These are phyloP conservation scores for Megamerina dolium DNA, from an alignment of 2,888 invertebrate species.

Conservation along the genomic window DNA sequence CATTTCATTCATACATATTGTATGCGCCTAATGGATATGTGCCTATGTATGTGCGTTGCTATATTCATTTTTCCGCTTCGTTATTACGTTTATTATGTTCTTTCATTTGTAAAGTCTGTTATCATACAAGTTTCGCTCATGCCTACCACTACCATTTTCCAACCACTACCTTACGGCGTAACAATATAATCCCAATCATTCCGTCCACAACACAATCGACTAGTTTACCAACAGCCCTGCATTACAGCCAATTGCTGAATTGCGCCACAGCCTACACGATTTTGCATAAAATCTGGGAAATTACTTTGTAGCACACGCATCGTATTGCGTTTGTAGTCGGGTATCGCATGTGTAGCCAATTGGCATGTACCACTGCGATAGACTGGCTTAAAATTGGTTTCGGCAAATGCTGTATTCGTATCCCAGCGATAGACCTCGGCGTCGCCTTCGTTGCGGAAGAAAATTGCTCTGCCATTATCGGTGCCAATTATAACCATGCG, in stretches of 20 bases:
- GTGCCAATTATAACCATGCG: constrained; percentile 59
- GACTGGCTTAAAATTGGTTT: constrained; percentile 52
- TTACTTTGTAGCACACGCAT: constrained; percentile 60
- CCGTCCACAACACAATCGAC: not conserved
- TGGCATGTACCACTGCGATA: constrained; percentile 53
- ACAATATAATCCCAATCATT: too few species aligned
- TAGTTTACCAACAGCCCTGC: constrained; percentile 43
- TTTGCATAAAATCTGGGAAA: constrained; percentile 59
- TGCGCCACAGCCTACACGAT: constrained; percentile 58
- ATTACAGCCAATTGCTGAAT: constrained; percentile 52
- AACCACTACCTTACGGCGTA: too few species aligned
- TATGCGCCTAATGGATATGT: too few species aligned
- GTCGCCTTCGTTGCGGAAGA: constrained; percentile 57
- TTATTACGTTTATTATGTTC: too few species aligned
- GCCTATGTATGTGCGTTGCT: too few species aligned
- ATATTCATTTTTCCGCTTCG: too few species aligned
- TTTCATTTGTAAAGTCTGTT: too few species aligned
- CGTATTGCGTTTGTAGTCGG: constrained; percentile 54
- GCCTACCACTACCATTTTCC: too few species aligned
- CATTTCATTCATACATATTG: too few species aligned
- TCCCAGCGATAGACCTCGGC: constrained; percentile 59
- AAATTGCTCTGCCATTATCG: constrained; percentile 56
- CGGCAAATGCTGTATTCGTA: constrained; percentile 48
- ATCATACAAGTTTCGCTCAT: too few species aligned
- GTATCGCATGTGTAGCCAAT: constrained; percentile 56